These are phyloP conservation scores for Sinocyclocheilus rhinocerous DNA, from an alignment of 2,113 vertebrate species.

Conservation along the genomic window DNA sequence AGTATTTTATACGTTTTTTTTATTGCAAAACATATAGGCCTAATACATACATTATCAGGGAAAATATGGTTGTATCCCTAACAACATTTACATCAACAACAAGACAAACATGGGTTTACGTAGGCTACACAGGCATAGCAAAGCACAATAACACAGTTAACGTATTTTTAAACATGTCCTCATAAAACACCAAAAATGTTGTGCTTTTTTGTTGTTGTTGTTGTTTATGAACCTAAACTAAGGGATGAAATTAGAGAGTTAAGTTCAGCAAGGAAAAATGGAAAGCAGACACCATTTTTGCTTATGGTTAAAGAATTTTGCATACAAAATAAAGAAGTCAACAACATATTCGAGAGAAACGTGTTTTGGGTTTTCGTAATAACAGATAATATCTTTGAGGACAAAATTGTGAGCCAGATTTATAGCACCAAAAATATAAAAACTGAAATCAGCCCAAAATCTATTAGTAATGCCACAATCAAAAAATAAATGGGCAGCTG, in stretches of 20 bases:
- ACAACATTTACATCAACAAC: neutral
- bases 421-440: too few species aligned
- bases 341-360: neutral
- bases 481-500: neutral
- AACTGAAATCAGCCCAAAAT: neutral
- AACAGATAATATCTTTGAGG: too few species aligned
- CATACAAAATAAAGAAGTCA: neutral
- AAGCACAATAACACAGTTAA: neutral
- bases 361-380: too few species aligned
- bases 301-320: neutral
- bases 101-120: neutral
- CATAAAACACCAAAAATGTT: neutral
- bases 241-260: neutral
- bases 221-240: neutral
- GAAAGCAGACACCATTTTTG: neutral
- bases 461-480: neutral
- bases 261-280: neutral
- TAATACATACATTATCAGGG: neutral
- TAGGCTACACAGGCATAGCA: neutral
- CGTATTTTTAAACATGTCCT: neutral
- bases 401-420: too few species aligned
- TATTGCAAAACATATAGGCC: too few species aligned
- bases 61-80: neutral
- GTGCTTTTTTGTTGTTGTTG: too few species aligned
- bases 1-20: neutral